Percentiles rank a stretch among this genome's conserved stretches.
phyloP scores from a whole-genome alignment of 1,140 invertebrate species.

The Aphaenogaster rudis region DNA sequence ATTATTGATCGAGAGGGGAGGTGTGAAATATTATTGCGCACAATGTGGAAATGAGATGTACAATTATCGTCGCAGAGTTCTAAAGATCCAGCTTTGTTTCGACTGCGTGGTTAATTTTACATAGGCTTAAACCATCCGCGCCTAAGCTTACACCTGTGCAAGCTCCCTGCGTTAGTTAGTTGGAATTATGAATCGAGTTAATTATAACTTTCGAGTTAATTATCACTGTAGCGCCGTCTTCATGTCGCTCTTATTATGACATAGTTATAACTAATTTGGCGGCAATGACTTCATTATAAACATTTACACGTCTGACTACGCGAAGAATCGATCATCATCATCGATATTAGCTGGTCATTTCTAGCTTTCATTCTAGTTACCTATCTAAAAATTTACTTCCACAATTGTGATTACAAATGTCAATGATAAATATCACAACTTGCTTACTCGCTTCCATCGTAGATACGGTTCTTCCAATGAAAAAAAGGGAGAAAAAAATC shows the following conservation, averaged over 20 bases:
- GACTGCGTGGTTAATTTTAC: conserved; percentile 2
- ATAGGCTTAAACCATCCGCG: conserved; percentile 2
- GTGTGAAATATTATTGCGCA: background rate
- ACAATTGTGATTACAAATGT: background rate
- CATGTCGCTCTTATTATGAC: conserved; percentile 12
- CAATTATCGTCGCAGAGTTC: background rate
- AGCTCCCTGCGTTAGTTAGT: conserved; percentile 24
- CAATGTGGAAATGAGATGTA: background rate
- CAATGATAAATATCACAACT: background rate
- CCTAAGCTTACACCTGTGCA: background rate
- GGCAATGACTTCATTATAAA: conserved; percentile 24
- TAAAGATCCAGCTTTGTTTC: conserved; percentile 3
- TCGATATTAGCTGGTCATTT: background rate
- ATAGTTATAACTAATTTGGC: conserved; percentile 37
- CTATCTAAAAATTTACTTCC: background rate
- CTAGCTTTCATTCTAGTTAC: background rate
- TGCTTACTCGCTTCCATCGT: background rate
- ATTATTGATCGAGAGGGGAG: background rate
- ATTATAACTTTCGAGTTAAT: conserved; percentile 42
- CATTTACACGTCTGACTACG: background rate
- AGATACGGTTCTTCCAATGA: background rate
- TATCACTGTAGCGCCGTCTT: background rate
- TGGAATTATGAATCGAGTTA: conserved; percentile 12
- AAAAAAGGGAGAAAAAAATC: background rate
- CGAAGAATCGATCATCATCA: background rate